phyloP scores from a whole-genome alignment of 1,140 invertebrate species.

The Ooceraea biroi region DNA sequence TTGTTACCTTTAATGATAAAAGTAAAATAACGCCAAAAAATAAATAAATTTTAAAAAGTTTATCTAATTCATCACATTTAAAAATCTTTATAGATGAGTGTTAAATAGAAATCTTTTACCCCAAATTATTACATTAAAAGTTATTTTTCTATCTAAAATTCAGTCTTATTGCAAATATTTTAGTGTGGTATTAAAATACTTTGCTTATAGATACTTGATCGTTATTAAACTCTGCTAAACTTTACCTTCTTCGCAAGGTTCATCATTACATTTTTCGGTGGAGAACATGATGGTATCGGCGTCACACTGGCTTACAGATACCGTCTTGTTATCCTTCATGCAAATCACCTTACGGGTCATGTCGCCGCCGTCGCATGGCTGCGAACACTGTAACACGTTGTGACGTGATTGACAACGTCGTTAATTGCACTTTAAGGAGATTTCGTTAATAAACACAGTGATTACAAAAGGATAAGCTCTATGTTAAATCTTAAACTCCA shows the following conservation, averaged over 20 bases:
- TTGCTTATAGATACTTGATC: neutral
- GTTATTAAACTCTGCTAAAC: neutral
- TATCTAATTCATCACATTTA: too few relatives aligned
- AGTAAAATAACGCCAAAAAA: neutral
- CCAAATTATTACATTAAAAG: neutral
- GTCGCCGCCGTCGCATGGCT: conserved; percentile 93
- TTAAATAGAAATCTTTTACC: too few relatives aligned
- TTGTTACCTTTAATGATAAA: neutral
- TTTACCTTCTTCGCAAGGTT: conserved; percentile 90
- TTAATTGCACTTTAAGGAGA: conserved; percentile 27
- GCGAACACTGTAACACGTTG: conserved; percentile 89
- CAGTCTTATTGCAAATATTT: neutral
- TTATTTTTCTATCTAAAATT: conserved; percentile 2
- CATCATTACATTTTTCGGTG: conserved; percentile 91
- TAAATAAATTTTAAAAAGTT: too few relatives aligned
- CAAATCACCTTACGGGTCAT: conserved; percentile 92
- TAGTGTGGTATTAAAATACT: neutral
- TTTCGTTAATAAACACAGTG: conserved; percentile 3
- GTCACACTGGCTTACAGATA: conserved; percentile 88
- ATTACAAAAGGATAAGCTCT: neutral
- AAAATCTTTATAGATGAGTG: too few relatives aligned
- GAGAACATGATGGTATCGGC: conserved; percentile 88
- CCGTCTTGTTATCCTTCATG: conserved; percentile 90
- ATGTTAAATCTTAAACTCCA: neutral
- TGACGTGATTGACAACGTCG: conserved; percentile 56